Evolutionary conservation across 1,140 invertebrate species (phyloP).

Genomic region (Aphelenchoides avenae): DNA sequence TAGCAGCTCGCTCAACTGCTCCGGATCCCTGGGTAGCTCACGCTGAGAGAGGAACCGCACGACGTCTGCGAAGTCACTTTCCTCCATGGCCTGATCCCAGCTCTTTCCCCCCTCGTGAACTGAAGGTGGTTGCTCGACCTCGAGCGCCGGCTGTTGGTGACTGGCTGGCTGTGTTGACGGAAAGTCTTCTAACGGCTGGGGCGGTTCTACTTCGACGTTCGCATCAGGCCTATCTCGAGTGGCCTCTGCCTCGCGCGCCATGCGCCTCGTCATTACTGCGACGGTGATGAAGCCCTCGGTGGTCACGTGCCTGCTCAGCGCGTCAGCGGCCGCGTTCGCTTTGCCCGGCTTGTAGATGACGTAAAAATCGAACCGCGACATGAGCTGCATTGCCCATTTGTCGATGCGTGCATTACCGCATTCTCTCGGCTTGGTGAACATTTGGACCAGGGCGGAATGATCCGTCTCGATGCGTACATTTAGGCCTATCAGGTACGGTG

Average conservation of each 20-base stretch:
- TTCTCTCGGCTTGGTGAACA: constrained; percentile 8
- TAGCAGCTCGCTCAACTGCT: neutral
- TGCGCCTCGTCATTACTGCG: too few relatives aligned
- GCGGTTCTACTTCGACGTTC: too few relatives aligned
- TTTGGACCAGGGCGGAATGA: constrained; percentile 10
- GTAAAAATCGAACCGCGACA: neutral
- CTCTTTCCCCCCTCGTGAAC: too few relatives aligned
- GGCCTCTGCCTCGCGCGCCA: neutral
- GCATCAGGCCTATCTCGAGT: too few relatives aligned
- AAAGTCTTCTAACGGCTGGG: neutral
- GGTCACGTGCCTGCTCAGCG: neutral
- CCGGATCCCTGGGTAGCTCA: neutral
- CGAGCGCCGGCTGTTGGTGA: neutral
- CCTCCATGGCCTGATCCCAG: neutral
- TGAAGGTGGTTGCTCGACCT: constrained; percentile 1
- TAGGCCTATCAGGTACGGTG: neutral
- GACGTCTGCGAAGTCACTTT: constrained; percentile 9
- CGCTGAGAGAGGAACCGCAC: constrained; percentile 4
- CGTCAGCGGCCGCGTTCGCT: constrained; percentile 13
- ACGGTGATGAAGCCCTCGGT: too few relatives aligned
- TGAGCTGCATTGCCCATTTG: constrained; percentile 14
- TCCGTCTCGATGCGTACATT: constrained; percentile 8
- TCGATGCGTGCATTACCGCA: constrained; percentile 10
- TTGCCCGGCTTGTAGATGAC: constrained; percentile 15
- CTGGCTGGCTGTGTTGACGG: too few relatives aligned